Conservation (phyloP, 2,888 invertebrate species). For the Venusia cambrica region DNA sequence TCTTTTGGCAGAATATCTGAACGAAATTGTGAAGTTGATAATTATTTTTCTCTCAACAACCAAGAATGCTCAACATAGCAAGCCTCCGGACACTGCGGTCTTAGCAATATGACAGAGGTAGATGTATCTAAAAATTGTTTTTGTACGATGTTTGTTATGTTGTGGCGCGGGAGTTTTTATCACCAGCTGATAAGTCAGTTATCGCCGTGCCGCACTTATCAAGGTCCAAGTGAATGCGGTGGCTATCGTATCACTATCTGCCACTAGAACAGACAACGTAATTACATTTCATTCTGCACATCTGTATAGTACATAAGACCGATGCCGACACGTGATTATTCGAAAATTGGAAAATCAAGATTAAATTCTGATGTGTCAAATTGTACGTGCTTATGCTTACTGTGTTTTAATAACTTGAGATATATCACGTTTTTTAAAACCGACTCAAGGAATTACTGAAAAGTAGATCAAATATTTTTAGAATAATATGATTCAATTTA, state of each 20-base stretch:
- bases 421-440: too few species aligned
- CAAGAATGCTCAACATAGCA: constrained; percentile 5
- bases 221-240: constrained; percentile 44
- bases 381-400: too few species aligned
- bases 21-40: too few species aligned
- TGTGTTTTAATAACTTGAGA: too few species aligned
- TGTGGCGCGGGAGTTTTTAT: constrained; percentile 47
- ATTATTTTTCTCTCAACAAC: too few species aligned
- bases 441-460: too few species aligned
- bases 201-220: constrained; percentile 47
- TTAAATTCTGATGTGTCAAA: too few species aligned
- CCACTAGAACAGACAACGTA: constrained; percentile 25
- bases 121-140: constrained; percentile 26
- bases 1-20: too few species aligned
- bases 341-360: too few species aligned
- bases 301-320: not conserved
- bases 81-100: not conserved
- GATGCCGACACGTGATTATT: not conserved
- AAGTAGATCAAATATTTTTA: too few species aligned
- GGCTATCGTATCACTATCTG: constrained; percentile 36
- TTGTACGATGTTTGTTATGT: constrained; percentile 40
- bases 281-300: constrained; percentile 13
- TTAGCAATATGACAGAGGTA: constrained; percentile 6
- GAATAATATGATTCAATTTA: too few species aligned
- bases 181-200: constrained; percentile 44